A percentile compares a stretch with the other conserved stretches of the same genome.
phyloP scores from a whole-genome alignment of 2,797 vertebrate genomes.

The Hydrolagus colliei region DNA sequence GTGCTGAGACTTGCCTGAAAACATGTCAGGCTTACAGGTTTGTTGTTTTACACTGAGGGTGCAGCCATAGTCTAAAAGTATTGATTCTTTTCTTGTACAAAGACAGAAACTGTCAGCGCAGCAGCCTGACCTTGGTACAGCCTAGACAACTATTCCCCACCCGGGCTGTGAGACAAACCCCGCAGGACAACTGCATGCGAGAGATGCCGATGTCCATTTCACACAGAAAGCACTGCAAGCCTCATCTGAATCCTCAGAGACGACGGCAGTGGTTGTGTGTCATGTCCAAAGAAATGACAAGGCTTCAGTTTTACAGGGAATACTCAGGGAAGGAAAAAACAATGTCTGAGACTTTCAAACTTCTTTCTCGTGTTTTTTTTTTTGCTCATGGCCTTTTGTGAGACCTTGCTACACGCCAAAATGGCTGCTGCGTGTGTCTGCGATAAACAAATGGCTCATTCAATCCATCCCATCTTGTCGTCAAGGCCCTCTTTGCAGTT shows the following conservation, averaged over 20 bases:
- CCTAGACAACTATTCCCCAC: conserved; percentile 71
- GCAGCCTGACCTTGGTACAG: conserved; percentile 85
- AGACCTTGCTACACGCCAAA: neutral
- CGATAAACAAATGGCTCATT: too few relatives aligned
- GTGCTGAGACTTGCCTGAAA: conserved; percentile 74
- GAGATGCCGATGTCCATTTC: conserved; percentile 65
- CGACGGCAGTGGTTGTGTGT: conserved; percentile 37
- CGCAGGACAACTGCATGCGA: conserved; percentile 55
- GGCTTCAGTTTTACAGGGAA: conserved; percentile 25
- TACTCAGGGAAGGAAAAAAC: conserved; percentile 18
- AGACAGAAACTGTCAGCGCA: conserved; percentile 96
- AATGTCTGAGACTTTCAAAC: conserved; percentile 6
- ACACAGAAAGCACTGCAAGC: conserved; percentile 35
- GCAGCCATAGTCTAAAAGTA: conserved; percentile 96
- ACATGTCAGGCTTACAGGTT: conserved; percentile 75
- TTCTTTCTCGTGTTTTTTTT: neutral
- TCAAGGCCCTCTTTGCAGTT: too few relatives aligned
- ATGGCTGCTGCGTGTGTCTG: neutral
- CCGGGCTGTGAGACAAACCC: conserved; percentile 64
- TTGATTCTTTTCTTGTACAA: conserved; percentile 96
- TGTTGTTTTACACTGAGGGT: conserved; percentile 96
- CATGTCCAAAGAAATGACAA: conserved; percentile 30
- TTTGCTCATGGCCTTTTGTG: neutral
- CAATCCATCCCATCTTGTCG: too few relatives aligned
- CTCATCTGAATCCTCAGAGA: conserved; percentile 41